A percentile compares a stretch with the other conserved stretches of the same genome.
phyloP scores from a whole-genome alignment of 1,140 invertebrate species.

The Rhynchophorus ferrugineus region DNA sequence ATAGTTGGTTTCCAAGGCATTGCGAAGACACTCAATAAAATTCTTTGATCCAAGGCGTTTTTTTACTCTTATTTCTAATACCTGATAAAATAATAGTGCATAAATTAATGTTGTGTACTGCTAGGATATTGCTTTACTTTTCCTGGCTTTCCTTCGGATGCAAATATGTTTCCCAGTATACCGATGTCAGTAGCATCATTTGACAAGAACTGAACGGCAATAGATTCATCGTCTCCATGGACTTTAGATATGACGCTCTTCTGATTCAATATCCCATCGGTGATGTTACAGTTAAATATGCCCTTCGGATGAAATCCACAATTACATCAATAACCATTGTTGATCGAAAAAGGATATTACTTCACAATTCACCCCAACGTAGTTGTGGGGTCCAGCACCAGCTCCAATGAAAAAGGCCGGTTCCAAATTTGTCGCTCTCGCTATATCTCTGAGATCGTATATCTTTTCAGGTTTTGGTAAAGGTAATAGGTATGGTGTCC shows the following conservation, averaged over 20 bases:
- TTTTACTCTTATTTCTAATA: conserved; percentile 74
- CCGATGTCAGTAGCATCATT: conserved; percentile 61
- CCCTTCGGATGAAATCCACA: conserved; percentile 47
- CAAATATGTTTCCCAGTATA: conserved; percentile 74
- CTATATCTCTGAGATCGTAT: conserved; percentile 65
- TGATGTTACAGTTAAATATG: conserved; percentile 53
- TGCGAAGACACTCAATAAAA: conserved; percentile 76
- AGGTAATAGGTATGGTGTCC: conserved; percentile 75
- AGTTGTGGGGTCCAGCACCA: conserved; percentile 81
- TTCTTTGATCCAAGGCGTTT: conserved; percentile 70
- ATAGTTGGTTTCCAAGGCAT: conserved; percentile 61
- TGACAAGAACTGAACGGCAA: conserved; percentile 54
- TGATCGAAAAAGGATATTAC: conserved; percentile 42
- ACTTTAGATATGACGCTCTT: conserved; percentile 49
- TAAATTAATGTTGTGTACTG: conserved; percentile 17
- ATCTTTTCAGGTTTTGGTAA: conserved; percentile 66
- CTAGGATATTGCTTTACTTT: conserved; percentile 48
- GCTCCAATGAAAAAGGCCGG: conserved; percentile 72
- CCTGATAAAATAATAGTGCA: conserved; percentile 46
- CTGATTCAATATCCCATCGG: conserved; percentile 45
- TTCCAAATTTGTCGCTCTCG: conserved; percentile 46
- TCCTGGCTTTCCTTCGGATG: conserved; percentile 69
- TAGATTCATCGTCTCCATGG: conserved; percentile 46
- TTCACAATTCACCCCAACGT: conserved; percentile 72
- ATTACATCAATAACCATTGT: too few relatives aligned